These are phyloP conservation scores for Syncerus caffer DNA, from an alignment of 2,797 vertebrate species.

Conservation along the genomic window DNA sequence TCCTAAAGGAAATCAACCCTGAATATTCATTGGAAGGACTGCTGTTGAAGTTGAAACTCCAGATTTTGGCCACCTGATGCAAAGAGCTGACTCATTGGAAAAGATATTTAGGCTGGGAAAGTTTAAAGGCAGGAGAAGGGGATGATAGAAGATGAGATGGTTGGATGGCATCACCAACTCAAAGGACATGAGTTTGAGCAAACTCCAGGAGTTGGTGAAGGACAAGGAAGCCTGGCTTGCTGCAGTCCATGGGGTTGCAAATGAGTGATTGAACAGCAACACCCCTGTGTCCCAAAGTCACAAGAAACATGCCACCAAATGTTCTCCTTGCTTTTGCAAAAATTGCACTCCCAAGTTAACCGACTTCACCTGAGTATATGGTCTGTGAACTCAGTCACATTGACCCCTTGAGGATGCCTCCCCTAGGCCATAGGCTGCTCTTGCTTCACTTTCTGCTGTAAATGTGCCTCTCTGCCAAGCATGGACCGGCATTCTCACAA, in stretches of 20 bases:
- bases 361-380: not conserved
- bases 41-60: not conserved
- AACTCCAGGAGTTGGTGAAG: not conserved
- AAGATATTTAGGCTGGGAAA: not conserved
- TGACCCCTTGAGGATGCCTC: not conserved
- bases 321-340: not conserved
- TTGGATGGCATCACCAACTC: not conserved
- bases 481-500: not conserved
- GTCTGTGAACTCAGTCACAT: not conserved
- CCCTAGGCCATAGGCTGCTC: not conserved
- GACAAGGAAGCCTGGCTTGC: not conserved
- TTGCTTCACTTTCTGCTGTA: not conserved
- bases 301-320: not conserved
- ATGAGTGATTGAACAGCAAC: not conserved
- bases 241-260: not conserved
- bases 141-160: not conserved
- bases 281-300: not conserved
- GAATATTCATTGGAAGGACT: not conserved
- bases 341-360: not conserved
- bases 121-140: not conserved
- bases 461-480: not conserved
- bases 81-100: not conserved
- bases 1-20: not conserved
- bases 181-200: not conserved
- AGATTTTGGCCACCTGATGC: not conserved